These are phyloP conservation scores for Cirrhinus mrigala DNA, from an alignment of 2,797 vertebrate genomes.

Conservation along the genomic window DNA sequence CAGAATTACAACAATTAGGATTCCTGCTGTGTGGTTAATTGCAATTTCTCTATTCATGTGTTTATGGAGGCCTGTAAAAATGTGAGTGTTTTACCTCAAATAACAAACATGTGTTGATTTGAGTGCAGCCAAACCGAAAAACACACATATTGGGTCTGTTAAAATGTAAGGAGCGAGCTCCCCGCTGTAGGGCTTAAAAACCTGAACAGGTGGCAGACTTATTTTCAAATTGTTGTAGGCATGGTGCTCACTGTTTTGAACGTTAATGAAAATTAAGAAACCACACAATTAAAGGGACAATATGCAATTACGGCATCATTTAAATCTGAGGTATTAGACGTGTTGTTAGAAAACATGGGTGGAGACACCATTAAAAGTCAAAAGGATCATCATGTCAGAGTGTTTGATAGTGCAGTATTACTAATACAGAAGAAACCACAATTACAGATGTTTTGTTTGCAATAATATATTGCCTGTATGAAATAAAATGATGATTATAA, in stretches of 20 bases:
- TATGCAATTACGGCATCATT: neutral
- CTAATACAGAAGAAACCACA: neutral
- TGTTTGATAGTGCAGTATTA: neutral
- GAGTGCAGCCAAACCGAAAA: slow-evolving; percentile 65
- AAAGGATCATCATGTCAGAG: neutral
- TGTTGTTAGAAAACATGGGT: slow-evolving; percentile 7
- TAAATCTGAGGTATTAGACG: neutral
- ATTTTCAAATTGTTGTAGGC: neutral
- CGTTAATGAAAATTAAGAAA: slow-evolving; percentile 17
- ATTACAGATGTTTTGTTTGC: neutral
- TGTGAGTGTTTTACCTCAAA: slow-evolving; percentile 63
- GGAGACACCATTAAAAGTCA: neutral
- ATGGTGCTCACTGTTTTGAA: neutral
- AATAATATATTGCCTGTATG: neutral
- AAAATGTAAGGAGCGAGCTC: slow-evolving; percentile 45
- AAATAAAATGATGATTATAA: no score
- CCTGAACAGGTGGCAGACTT: slow-evolving; percentile 32
- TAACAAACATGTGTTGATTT: slow-evolving; percentile 68
- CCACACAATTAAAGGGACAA: slow-evolving; percentile 29
- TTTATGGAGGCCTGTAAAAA: slow-evolving; percentile 72
- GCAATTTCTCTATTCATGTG: slow-evolving; percentile 63
- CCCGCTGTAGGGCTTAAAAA: slow-evolving; percentile 18
- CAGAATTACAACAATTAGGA: slow-evolving; percentile 66
- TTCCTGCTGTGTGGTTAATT: slow-evolving; percentile 73
- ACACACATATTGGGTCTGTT: slow-evolving; percentile 55